phyloP scores from a whole-genome alignment of 2,888 invertebrate species.

The Tetanocera ferruginea region DNA sequence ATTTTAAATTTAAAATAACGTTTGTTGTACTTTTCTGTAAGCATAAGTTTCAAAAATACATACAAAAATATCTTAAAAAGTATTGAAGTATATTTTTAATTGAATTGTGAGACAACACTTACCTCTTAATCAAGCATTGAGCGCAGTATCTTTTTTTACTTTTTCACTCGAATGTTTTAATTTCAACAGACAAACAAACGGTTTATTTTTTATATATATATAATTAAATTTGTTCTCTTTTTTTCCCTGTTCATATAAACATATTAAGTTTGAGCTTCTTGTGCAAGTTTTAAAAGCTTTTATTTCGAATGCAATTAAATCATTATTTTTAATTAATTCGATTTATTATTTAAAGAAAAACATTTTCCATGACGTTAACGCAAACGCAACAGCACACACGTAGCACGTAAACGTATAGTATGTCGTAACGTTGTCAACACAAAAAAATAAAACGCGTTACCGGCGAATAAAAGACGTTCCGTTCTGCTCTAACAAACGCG shows the following conservation, averaged over 20 bases:
- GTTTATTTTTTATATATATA: too few relatives aligned
- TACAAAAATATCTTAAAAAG: too few relatives aligned
- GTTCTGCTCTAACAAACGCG: background rate
- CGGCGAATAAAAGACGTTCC: background rate
- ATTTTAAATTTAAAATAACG: too few relatives aligned
- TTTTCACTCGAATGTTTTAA: background rate
- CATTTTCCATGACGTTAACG: constrained; percentile 2
- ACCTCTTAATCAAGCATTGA: too few relatives aligned
- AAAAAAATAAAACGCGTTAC: constrained; percentile 15
- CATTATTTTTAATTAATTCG: background rate
- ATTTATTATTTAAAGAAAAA: constrained; percentile 4
- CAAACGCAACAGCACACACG: constrained; percentile 8
- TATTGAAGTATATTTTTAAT: too few relatives aligned
- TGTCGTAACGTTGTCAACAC: constrained; percentile 26
- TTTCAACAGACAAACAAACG: too few relatives aligned
- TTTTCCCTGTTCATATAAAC: too few relatives aligned
- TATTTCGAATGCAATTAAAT: constrained; percentile 6
- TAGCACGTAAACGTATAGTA: background rate
- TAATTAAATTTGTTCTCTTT: too few relatives aligned
- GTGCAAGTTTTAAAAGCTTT: background rate
- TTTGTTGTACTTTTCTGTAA: too few relatives aligned
- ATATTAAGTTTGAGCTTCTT: too few relatives aligned
- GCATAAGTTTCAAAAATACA: too few relatives aligned
- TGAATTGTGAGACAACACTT: too few relatives aligned
- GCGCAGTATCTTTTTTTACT: background rate